These are phyloP conservation scores for Melanotaenia maccullochi DNA, from an alignment of 2,797 vertebrate species.

Conservation along the genomic window DNA sequence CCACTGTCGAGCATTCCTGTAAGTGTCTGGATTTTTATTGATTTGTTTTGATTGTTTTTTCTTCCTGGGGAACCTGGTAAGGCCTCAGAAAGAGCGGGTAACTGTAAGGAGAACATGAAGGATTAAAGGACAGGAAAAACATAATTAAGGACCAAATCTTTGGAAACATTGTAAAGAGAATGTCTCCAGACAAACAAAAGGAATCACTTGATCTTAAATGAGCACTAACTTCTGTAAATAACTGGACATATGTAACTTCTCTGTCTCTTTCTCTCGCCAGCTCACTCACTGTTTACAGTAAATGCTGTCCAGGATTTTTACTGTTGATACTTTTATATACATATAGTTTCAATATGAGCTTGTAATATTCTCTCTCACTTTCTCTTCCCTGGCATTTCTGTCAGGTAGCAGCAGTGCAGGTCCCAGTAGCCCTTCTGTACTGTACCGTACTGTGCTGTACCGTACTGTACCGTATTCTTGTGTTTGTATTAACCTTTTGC, in stretches of 20 bases:
- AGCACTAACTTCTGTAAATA: conserved; percentile 79
- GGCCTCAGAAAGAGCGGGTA: conserved; percentile 33
- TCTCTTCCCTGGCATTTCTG: conserved; percentile 56
- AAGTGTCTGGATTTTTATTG: conserved; percentile 72
- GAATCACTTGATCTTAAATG: conserved; percentile 65
- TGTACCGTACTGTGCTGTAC: conserved; percentile 72
- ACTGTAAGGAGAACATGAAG: not conserved
- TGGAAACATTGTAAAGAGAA: conserved; percentile 52
- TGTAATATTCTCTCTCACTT: conserved; percentile 53
- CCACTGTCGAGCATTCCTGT: conserved; percentile 77
- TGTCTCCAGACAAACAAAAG: conserved; percentile 62
- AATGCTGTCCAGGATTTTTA: conserved; percentile 93
- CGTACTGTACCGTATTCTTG: conserved; percentile 69
- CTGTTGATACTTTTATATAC: conserved; percentile 95
- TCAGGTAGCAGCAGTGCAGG: conserved; percentile 80
- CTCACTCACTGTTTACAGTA: conserved; percentile 97
- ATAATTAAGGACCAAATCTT: conserved; percentile 19
- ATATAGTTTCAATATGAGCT: conserved; percentile 86
- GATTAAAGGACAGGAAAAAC: not conserved
- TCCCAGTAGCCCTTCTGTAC: conserved; percentile 78
- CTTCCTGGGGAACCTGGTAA: conserved; percentile 51
- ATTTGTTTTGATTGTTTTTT: not conserved
- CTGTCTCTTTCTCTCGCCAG: conserved; percentile 71
- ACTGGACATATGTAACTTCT: conserved; percentile 79
- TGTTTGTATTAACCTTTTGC: conserved; percentile 76